Evolutionary conservation across 2,797 vertebrate species (phyloP).

Genomic region (Saxicola maurus): DNA sequence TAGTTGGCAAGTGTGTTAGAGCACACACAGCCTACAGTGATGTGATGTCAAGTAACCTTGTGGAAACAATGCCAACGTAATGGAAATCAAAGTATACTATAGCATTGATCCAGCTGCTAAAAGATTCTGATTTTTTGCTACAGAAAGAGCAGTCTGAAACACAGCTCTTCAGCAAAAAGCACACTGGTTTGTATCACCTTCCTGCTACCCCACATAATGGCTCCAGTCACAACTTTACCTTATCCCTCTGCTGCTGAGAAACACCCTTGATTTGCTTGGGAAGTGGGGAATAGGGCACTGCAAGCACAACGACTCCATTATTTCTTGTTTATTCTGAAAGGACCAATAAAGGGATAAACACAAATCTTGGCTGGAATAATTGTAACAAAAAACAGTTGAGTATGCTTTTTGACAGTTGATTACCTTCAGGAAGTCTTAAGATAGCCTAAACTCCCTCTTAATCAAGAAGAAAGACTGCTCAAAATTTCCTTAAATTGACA

Average conservation of each 20-base stretch:
- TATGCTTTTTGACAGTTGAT: conserved; percentile 1
- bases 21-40: no score
- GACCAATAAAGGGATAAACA: conserved; percentile 16
- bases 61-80: background rate
- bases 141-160: background rate
- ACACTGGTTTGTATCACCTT: background rate
- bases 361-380: conserved; percentile 27
- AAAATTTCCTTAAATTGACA: background rate
- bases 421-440: conserved; percentile 3
- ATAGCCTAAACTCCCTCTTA: background rate
- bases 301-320: background rate
- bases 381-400: background rate
- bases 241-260: conserved; percentile 15
- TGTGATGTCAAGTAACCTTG: background rate
- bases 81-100: background rate
- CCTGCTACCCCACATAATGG: background rate
- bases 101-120: background rate
- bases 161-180: background rate
- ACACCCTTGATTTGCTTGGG: conserved; percentile 4
- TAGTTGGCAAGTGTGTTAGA: background rate
- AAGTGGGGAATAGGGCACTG: conserved; percentile 13
- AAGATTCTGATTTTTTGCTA: background rate
- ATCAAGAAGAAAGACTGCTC: background rate
- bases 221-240: background rate
- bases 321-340: conserved; percentile 41